These are phyloP conservation scores for Heliconius nattereri DNA, from an alignment of 1,140 invertebrate genomes.

Conservation along the genomic window DNA sequence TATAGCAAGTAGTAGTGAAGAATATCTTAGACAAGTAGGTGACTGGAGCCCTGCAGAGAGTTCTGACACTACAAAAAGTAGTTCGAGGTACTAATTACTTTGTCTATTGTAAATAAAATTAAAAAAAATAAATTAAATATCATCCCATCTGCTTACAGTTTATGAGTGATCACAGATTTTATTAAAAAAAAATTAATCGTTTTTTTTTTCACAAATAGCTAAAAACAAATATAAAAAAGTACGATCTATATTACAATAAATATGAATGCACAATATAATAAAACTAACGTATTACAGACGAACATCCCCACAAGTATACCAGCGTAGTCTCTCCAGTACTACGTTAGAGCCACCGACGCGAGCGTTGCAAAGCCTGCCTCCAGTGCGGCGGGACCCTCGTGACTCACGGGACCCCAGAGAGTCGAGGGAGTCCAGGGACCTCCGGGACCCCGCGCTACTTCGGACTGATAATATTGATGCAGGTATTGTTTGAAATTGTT, in stretches of 20 bases:
- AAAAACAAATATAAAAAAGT: no score
- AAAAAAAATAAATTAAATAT: neutral
- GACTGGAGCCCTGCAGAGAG: conserved; percentile 60
- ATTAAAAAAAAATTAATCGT: no score
- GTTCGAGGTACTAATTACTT: conserved; percentile 46
- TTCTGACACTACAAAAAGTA: conserved; percentile 54
- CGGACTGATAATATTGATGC: conserved; percentile 28
- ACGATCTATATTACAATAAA: neutral
- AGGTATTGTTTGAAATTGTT: conserved; percentile 19
- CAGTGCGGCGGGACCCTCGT: conserved; percentile 67
- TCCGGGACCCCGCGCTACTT: conserved; percentile 18
- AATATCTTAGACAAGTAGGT: conserved; percentile 62
- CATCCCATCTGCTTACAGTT: no score
- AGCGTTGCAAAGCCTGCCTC: conserved; percentile 74
- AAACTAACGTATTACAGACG: conserved; percentile 45
- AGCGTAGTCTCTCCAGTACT: conserved; percentile 73
- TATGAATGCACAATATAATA: neutral
- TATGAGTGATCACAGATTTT: no score
- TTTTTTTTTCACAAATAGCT: no score
- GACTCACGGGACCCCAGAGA: conserved; percentile 54
- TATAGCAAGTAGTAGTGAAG: conserved; percentile 67
- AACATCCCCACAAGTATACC: conserved; percentile 72
- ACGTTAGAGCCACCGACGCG: conserved; percentile 66
- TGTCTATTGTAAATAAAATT: no score
- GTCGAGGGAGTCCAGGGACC: conserved; percentile 44